Conservation (phyloP, 2,797 vertebrate genomes). For the Varecia variegata region DNA sequence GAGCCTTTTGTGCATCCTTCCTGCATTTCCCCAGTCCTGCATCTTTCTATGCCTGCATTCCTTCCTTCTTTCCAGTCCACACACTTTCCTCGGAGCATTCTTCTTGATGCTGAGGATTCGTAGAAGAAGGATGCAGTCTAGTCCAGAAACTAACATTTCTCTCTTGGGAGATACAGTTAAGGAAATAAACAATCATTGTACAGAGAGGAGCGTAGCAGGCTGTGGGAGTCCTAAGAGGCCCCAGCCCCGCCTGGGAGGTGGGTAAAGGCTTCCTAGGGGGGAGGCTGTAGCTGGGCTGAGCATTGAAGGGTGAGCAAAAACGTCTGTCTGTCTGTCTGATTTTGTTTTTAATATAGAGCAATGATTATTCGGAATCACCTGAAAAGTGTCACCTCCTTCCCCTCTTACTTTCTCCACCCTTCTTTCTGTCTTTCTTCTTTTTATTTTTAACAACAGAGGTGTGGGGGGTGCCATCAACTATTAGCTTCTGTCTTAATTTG, state of each 20-base stretch:
- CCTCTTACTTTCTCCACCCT: accelerated
- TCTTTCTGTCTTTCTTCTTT: neutral
- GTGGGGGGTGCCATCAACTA: neutral
- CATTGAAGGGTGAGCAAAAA: neutral
- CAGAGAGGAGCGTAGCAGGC: accelerated
- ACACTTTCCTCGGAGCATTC: neutral
- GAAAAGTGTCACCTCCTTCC: neutral
- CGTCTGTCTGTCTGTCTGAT: neutral
- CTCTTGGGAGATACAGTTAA: neutral
- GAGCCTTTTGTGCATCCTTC: neutral
- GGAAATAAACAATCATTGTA: neutral
- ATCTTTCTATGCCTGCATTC: accelerated
- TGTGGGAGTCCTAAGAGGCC: neutral
- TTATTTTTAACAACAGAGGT: neutral
- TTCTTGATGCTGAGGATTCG: neutral
- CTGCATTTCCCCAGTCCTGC: neutral
- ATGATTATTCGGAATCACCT: neutral
- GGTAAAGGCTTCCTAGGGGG: neutral
- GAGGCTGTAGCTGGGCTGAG: neutral
- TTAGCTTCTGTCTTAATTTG: neutral
- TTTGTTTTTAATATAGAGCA: too few species aligned
- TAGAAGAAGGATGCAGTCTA: neutral
- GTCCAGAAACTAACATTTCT: neutral
- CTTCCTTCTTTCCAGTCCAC: neutral
- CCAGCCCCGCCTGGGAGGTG: neutral